Percentiles rank a stretch among this genome's conserved stretches.
These are phyloP conservation scores for Wasmannia auropunctata DNA, from an alignment of 1,140 invertebrate species.

Conservation along the genomic window DNA sequence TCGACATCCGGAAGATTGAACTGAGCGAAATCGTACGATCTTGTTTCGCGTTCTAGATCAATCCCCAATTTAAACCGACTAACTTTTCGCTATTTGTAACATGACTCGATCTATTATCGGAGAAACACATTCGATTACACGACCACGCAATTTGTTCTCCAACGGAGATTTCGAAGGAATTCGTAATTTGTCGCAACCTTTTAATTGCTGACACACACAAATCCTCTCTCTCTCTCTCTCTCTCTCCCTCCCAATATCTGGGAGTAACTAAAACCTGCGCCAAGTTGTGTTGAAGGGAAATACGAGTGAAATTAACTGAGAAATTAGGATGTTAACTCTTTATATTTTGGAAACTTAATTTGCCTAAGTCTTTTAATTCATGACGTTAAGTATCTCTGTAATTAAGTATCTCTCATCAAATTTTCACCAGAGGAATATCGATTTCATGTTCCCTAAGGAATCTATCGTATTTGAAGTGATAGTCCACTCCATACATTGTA, in stretches of 20 bases:
- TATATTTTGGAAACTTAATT: conserved; percentile 41
- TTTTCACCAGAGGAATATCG: neutral
- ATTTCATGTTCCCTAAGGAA: neutral
- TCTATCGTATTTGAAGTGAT: neutral
- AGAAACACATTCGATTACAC: neutral
- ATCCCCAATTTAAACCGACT: neutral
- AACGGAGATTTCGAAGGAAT: neutral
- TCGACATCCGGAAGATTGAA: neutral
- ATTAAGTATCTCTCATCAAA: conserved; percentile 8
- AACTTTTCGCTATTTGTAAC: neutral
- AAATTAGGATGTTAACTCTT: conserved; percentile 6
- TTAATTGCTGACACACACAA: neutral
- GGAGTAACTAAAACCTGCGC: neutral
- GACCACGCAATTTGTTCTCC: neutral
- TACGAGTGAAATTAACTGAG: conserved; percentile 5
- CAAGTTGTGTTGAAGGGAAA: neutral
- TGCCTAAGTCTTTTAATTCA: neutral
- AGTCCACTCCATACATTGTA: neutral
- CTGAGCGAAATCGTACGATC: neutral
- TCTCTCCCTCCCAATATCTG: neutral
- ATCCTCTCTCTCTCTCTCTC: too few relatives aligned
- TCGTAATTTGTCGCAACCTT: neutral
- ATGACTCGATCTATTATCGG: neutral
- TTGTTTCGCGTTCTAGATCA: neutral
- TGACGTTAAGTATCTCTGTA: conserved; percentile 10